These are phyloP conservation scores for Nomada flava DNA, from an alignment of 2,888 invertebrate genomes.

Conservation along the genomic window DNA sequence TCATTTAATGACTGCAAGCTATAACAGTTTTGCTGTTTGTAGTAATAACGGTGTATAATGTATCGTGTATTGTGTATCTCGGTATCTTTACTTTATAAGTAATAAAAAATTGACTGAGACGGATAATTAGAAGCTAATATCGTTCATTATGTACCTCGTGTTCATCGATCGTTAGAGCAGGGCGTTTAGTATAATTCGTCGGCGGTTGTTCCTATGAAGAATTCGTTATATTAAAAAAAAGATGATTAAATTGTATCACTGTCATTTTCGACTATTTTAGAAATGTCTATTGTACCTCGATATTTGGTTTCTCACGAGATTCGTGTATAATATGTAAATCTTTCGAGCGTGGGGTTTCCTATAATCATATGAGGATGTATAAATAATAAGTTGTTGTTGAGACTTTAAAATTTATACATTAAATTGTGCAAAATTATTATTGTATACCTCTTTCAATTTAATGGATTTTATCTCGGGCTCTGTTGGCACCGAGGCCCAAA, in stretches of 20 bases:
- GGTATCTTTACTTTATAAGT: conserved; percentile 9
- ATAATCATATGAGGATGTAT: conserved; percentile 1
- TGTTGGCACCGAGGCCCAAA: conserved; percentile 52
- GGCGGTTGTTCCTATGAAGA: conserved; percentile 13
- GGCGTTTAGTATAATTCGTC: background rate
- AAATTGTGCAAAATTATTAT: background rate
- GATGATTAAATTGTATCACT: background rate
- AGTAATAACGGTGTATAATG: background rate
- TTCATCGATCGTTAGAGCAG: background rate
- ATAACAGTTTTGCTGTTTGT: background rate
- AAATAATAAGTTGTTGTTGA: background rate
- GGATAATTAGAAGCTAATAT: background rate
- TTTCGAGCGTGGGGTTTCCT: background rate
- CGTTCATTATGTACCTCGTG: conserved; percentile 11
- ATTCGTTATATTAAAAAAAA: background rate
- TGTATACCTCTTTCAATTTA: conserved; percentile 50
- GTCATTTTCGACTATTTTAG: background rate
- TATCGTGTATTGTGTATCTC: conserved; percentile 35
- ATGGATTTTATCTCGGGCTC: conserved; percentile 48
- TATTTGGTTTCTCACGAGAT: background rate
- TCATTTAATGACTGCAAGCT: background rate
- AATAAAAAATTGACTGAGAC: background rate
- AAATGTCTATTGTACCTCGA: conserved; percentile 24
- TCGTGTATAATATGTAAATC: background rate
- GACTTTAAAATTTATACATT: background rate